Evolutionary conservation across 2,888 invertebrate species (phyloP).

Genomic region (Macaria liturata): DNA sequence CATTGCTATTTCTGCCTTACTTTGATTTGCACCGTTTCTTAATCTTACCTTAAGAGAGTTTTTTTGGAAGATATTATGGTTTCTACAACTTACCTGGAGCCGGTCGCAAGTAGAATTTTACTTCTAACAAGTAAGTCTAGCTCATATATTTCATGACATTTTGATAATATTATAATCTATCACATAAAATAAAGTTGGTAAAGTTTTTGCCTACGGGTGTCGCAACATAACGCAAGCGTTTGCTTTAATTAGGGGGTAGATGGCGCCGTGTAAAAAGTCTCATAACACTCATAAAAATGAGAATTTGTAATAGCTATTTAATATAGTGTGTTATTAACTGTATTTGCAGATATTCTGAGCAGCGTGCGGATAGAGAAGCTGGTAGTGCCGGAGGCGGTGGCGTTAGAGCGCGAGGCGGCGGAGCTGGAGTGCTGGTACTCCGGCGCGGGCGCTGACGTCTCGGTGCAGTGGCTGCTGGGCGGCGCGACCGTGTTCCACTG

Average conservation of each 20-base stretch:
- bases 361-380: constrained; percentile 46
- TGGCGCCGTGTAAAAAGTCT: too few relatives aligned
- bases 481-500: constrained; percentile 43
- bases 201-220: too few relatives aligned
- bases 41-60: background rate
- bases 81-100: constrained; percentile 21
- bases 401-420: constrained; percentile 34
- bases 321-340: too few relatives aligned
- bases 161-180: too few relatives aligned
- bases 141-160: background rate
- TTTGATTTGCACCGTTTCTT: background rate
- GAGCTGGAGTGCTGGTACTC: constrained; percentile 45
- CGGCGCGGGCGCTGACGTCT: constrained; percentile 37
- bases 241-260: too few relatives aligned
- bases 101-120: constrained; percentile 33
- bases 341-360: constrained; percentile 36
- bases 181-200: too few relatives aligned
- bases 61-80: constrained; percentile 22
- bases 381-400: constrained; percentile 45
- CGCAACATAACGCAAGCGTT: too few relatives aligned
- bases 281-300: too few relatives aligned
- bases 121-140: constrained; percentile 38
- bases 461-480: constrained; percentile 45
- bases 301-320: too few relatives aligned
- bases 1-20: background rate